Evolutionary conservation across 2,888 invertebrate genomes (phyloP).

Genomic region (Embidobia sp.): DNA sequence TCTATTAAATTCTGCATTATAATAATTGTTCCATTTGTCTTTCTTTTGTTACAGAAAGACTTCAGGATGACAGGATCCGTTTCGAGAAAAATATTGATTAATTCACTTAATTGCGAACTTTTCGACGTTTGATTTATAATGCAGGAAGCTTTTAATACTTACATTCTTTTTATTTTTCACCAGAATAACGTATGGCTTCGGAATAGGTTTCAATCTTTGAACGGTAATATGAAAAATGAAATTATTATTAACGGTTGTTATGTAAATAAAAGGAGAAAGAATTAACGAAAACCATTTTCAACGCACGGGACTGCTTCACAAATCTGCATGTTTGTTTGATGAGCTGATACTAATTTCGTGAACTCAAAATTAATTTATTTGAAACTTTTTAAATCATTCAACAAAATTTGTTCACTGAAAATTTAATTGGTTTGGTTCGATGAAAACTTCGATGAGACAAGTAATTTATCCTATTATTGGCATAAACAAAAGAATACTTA

Average conservation of each 20-base stretch:
- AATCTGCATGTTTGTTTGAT: slow-evolving; percentile 74
- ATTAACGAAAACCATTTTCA: not conserved
- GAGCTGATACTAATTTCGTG: not conserved
- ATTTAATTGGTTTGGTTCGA: not conserved
- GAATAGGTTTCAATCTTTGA: slow-evolving; percentile 48
- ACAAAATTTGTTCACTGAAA: not conserved
- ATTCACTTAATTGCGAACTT: slow-evolving; percentile 36
- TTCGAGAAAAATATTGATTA: slow-evolving; percentile 11
- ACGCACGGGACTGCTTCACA: slow-evolving; percentile 72
- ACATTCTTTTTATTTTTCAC: slow-evolving; percentile 69
- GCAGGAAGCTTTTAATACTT: not conserved
- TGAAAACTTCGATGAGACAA: too few species aligned
- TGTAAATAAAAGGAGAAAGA: not conserved
- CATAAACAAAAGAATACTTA: too few species aligned
- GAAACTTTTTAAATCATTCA: too few species aligned
- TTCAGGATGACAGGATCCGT: not conserved
- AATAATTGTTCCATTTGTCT: slow-evolving; percentile 50
- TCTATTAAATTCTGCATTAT: slow-evolving; percentile 55
- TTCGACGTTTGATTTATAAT: slow-evolving; percentile 16
- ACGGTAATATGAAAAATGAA: slow-evolving; percentile 28
- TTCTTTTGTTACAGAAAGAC: slow-evolving; percentile 32
- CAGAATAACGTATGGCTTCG: slow-evolving; percentile 70
- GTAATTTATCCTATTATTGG: too few species aligned
- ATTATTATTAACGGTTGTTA: slow-evolving; percentile 6
- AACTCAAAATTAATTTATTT: slow-evolving; percentile 31